Evolutionary conservation across 2,888 invertebrate genomes (phyloP).

Genomic region (Crepidodera aurea): DNA sequence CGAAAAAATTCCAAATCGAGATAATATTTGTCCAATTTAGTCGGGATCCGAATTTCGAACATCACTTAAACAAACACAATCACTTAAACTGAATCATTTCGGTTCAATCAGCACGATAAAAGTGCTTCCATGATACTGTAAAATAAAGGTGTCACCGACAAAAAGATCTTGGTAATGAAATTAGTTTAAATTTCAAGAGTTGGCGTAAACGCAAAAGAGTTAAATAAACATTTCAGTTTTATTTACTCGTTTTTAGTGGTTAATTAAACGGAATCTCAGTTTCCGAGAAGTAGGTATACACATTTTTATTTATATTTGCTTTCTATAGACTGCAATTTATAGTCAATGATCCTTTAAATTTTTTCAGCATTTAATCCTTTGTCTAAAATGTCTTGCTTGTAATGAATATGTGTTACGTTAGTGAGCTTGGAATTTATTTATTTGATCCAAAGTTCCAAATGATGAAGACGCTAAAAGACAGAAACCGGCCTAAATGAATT

Average conservation of each 20-base stretch:
- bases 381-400: no score
- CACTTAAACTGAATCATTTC: constrained; percentile 36
- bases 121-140: constrained; percentile 34
- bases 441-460: no score
- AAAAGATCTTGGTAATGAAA: constrained; percentile 29
- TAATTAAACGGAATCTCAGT: constrained; percentile 1
- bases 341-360: no score
- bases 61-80: constrained; percentile 38
- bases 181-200: constrained; percentile 30
- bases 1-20: constrained; percentile 26
- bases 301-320: no score
- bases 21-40: constrained; percentile 32
- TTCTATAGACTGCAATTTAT: no score
- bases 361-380: no score
- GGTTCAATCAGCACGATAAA: constrained; percentile 35
- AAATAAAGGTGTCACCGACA: constrained; percentile 31
- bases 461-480: no score
- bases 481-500: no score
- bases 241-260: background rate
- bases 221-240: background rate
- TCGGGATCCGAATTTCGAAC: constrained; percentile 29
- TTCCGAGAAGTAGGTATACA: background rate
- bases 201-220: background rate
- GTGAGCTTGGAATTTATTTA: no score
- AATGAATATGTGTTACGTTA: no score